A percentile compares a stretch with the other conserved stretches of the same genome.
These are phyloP conservation scores for Oostethus manadensis DNA, from an alignment of 2,113 vertebrate species.

Conservation along the genomic window DNA sequence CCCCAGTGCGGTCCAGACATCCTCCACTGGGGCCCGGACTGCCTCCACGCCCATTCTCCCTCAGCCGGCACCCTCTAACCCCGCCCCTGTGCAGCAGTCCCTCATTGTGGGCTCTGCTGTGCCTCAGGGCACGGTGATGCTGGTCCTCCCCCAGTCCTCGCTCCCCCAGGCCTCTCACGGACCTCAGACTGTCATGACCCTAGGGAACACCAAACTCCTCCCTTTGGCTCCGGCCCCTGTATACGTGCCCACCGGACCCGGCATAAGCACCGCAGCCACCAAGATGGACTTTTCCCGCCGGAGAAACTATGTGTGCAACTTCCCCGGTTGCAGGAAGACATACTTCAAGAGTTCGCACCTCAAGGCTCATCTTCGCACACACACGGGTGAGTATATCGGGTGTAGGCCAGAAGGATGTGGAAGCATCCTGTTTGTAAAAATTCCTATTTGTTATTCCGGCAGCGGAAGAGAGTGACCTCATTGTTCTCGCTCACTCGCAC, in stretches of 20 bases:
- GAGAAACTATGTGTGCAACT: conserved; percentile 91
- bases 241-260: conserved; percentile 80
- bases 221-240: conserved; percentile 92
- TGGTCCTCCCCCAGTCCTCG: conserved; percentile 84
- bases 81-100: conserved; percentile 68
- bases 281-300: conserved; percentile 89
- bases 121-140: conserved; percentile 89
- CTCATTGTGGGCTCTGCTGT: conserved; percentile 81
- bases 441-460: conserved; percentile 1
- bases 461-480: conserved; percentile 32
- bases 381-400: conserved; percentile 79
- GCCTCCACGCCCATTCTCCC: conserved; percentile 70
- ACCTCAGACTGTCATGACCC: conserved; percentile 76
- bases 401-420: conserved; percentile 2
- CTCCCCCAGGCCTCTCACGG: conserved; percentile 71
- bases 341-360: conserved; percentile 99
- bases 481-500: conserved; percentile 26
- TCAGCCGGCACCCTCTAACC: conserved; percentile 56
- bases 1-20: conserved; percentile 71
- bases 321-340: conserved; percentile 91
- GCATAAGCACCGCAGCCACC: conserved; percentile 50
- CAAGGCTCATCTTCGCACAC: conserved; percentile 95
- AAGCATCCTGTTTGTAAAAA: conserved; percentile 34
- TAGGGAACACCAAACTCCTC: conserved; percentile 86
- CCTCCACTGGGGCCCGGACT: conserved; percentile 65